Conservation (phyloP, 2,888 invertebrate species). For the Zaprionus obscuricornis region DNA sequence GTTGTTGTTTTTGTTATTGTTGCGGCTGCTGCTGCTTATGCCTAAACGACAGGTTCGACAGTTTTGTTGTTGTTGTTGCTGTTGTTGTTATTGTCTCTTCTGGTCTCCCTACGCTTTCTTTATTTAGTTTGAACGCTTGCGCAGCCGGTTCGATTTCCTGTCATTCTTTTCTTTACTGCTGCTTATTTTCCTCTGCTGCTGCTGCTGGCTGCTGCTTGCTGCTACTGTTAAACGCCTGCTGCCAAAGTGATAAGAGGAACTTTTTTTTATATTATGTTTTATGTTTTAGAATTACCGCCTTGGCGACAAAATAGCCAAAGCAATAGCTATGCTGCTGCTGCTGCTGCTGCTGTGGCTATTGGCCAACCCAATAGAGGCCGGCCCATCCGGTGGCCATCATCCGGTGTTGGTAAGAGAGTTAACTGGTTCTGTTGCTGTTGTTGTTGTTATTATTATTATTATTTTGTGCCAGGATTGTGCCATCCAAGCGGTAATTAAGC, state of each 20-base stretch:
- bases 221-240: no score
- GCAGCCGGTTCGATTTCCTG: constrained; percentile 82
- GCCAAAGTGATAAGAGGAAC: constrained; percentile 65
- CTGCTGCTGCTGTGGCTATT: constrained; percentile 19
- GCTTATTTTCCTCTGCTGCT: no score
- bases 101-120: constrained; percentile 41
- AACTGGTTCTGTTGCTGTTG: constrained; percentile 54
- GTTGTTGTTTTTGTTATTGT: constrained; percentile 27
- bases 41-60: constrained; percentile 31
- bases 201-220: no score
- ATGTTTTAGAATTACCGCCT: constrained; percentile 51
- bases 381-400: constrained; percentile 70
- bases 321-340: constrained; percentile 12
- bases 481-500: constrained; percentile 57
- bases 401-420: constrained; percentile 66
- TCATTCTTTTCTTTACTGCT: constrained; percentile 34
- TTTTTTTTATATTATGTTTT: no score
- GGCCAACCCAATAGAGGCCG: constrained; percentile 53
- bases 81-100: constrained; percentile 10
- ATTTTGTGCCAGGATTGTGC: constrained; percentile 58
- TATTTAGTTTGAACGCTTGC: constrained; percentile 28
- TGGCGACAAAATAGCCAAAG: constrained; percentile 58
- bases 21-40: constrained; percentile 20
- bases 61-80: not conserved
- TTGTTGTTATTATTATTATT: constrained; percentile 6